Conservation (phyloP, 2,113 vertebrate genomes). For the Gasterosteus nipponicus region DNA sequence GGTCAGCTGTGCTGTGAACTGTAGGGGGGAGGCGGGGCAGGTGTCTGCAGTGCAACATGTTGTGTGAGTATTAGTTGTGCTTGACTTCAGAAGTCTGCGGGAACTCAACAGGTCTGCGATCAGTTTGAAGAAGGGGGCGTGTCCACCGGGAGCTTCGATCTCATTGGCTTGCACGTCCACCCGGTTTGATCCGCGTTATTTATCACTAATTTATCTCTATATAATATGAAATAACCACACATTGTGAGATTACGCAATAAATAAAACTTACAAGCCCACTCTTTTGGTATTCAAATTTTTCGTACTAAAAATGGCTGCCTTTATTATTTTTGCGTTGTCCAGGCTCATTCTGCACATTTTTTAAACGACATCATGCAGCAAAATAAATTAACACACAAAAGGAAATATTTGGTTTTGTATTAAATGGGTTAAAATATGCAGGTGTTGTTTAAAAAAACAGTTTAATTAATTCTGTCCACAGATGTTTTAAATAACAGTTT, state of each 20-base stretch:
- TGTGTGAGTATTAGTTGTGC: slow-evolving; percentile 19
- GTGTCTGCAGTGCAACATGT: slow-evolving; percentile 8
- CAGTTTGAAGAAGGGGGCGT: slow-evolving; percentile 45
- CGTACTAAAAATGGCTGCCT: neutral
- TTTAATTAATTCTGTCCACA: neutral
- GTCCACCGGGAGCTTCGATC: slow-evolving; percentile 42
- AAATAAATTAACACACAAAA: neutral
- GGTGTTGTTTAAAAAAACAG: neutral
- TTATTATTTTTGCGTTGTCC: neutral
- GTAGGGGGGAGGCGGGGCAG: neutral
- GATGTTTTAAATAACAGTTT: neutral
- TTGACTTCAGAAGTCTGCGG: slow-evolving; percentile 32
- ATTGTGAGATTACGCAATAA: neutral
- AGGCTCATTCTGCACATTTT: neutral
- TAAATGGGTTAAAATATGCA: neutral
- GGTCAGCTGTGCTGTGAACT: slow-evolving; percentile 1
- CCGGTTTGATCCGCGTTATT: neutral
- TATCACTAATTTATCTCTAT: neutral
- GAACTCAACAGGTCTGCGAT: slow-evolving; percentile 32
- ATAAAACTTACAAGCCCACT: neutral
- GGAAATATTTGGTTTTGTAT: neutral
- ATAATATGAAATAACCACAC: neutral
- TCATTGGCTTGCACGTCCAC: neutral
- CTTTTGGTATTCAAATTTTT: neutral
- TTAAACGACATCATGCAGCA: neutral